Evolutionary conservation across 2,888 invertebrate genomes (phyloP).

Genomic region (Sicus ferrugineus): DNA sequence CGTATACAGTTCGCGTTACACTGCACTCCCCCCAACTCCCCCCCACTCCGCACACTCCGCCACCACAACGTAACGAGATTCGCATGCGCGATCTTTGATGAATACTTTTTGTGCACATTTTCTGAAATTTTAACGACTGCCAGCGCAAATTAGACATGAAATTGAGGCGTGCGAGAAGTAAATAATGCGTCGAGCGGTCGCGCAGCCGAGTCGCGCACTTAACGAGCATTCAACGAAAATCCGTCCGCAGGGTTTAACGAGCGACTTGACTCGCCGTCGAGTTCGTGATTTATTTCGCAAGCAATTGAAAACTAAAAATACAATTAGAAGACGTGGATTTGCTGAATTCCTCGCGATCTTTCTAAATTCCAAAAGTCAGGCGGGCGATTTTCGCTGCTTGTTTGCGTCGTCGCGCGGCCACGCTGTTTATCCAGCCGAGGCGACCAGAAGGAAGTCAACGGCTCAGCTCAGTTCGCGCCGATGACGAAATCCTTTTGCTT

Average conservation of each 20-base stretch:
- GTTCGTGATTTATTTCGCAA: constrained; percentile 50
- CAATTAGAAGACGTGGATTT: background rate
- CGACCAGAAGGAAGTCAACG: constrained; percentile 16
- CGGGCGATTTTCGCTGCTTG: background rate
- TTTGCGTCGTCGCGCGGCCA: background rate
- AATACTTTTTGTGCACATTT: constrained; percentile 35
- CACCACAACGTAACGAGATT: background rate
- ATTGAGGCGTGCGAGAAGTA: constrained; percentile 26
- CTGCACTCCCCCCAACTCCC: too few species aligned
- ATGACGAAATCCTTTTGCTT: constrained; percentile 29
- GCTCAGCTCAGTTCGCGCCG: background rate
- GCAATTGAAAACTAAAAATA: constrained; percentile 23
- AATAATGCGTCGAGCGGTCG: constrained; percentile 52
- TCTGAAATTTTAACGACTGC: constrained; percentile 52
- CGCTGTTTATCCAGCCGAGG: too few species aligned
- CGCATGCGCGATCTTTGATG: constrained; percentile 18
- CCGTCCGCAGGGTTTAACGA: constrained; percentile 48
- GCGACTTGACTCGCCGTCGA: constrained; percentile 29
- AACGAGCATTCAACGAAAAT: constrained; percentile 50
- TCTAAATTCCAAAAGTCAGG: background rate
- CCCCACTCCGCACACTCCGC: background rate
- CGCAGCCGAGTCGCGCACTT: constrained; percentile 46
- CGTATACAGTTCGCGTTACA: too few species aligned
- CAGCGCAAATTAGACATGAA: constrained; percentile 53
- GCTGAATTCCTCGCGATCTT: background rate